Percentiles rank a stretch among this genome's conserved stretches.
Conservation (phyloP, 2,113 vertebrate species). For the Himantopus leucocephalus region DNA sequence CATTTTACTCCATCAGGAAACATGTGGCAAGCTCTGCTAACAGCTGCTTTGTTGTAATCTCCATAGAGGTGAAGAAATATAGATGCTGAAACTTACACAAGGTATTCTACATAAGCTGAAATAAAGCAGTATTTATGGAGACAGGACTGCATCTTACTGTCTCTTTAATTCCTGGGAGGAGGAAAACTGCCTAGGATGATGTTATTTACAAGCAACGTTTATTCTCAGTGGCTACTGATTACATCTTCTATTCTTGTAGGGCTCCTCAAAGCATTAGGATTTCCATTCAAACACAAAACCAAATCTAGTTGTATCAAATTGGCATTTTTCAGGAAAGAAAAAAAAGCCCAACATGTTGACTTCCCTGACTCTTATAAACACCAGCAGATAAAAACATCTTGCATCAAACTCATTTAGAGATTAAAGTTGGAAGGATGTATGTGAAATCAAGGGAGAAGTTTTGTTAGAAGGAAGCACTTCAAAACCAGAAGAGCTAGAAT, state of each 20-base stretch:
- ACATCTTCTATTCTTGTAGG: neutral
- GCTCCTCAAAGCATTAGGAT: neutral
- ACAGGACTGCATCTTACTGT: neutral
- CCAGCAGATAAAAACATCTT: neutral
- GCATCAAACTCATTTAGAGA: neutral
- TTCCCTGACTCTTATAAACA: neutral
- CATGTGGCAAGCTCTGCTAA: neutral
- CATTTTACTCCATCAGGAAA: neutral
- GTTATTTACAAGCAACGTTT: neutral
- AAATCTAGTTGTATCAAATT: neutral
- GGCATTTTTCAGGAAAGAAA: neutral
- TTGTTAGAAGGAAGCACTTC: neutral
- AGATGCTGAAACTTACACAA: neutral
- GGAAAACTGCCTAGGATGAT: neutral
- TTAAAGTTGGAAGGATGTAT: neutral
- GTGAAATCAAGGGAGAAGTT: neutral
- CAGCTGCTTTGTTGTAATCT: neutral
- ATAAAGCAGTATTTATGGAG: neutral
- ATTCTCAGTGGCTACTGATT: neutral
- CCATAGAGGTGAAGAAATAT: neutral
- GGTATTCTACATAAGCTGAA: neutral
- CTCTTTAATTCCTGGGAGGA: neutral
- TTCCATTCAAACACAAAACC: neutral
- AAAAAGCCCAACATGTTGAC: rapidly evolving
- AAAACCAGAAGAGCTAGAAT: neutral